Conservation (phyloP, 2,888 invertebrate species). For the Eupithecia tripunctaria region DNA sequence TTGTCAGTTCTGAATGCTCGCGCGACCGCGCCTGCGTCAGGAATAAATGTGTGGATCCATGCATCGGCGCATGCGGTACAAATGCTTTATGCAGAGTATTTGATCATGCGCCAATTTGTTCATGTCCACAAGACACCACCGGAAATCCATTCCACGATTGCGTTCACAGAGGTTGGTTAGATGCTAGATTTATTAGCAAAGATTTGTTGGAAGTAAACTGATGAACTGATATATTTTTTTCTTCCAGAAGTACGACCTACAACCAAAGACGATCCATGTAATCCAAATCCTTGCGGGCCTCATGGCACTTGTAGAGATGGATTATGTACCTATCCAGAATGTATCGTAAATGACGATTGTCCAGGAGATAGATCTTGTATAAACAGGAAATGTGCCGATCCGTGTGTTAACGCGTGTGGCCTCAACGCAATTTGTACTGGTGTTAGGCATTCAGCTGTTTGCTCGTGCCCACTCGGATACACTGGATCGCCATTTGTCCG, state of each 20-base stretch:
- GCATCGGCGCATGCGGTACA: constrained; percentile 91
- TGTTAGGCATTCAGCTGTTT: constrained; percentile 89
- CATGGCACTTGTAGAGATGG: constrained; percentile 88
- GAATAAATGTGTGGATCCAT: constrained; percentile 92
- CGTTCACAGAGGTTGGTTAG: constrained; percentile 59
- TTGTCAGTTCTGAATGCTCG: constrained; percentile 92
- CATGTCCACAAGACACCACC: constrained; percentile 88
- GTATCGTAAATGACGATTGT: constrained; percentile 94
- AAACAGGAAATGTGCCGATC: constrained; percentile 92
- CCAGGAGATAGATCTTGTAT: constrained; percentile 92
- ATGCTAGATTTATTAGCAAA: not conserved
- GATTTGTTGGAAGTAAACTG: not conserved
- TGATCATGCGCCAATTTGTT: constrained; percentile 88
- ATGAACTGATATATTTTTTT: not conserved
- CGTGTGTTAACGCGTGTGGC: constrained; percentile 92
- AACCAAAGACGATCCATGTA: constrained; percentile 85
- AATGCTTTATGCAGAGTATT: constrained; percentile 88
- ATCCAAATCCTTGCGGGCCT: constrained; percentile 89
- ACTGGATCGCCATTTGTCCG: constrained; percentile 91
- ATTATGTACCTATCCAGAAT: constrained; percentile 91
- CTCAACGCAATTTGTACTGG: constrained; percentile 92
- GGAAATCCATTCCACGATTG: constrained; percentile 94
- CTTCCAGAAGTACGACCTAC: constrained; percentile 63
- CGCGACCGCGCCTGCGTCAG: constrained; percentile 90
- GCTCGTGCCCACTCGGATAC: constrained; percentile 91